A percentile compares a stretch with the other conserved stretches of the same genome.
Conservation (phyloP, 2,888 invertebrate genomes). For the Thecophora atra region DNA sequence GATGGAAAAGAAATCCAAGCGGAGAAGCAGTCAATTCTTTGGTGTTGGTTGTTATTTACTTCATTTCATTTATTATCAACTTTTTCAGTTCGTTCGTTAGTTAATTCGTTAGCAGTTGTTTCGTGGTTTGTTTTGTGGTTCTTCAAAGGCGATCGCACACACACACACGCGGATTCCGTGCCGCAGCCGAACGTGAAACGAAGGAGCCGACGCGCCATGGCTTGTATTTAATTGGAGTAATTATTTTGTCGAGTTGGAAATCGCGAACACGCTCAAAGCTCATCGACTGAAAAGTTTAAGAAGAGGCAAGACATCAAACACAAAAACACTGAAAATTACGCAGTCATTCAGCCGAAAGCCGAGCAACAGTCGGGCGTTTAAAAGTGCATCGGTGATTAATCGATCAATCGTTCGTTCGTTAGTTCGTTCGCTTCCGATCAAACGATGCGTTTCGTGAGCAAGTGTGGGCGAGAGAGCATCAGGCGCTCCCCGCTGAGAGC, state of each 20-base stretch:
- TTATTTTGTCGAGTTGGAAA: constrained; percentile 51
- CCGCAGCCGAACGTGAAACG: constrained; percentile 1
- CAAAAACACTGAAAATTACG: constrained; percentile 11
- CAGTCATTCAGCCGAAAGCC: neutral
- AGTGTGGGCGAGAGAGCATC: constrained; percentile 21
- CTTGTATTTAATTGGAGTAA: constrained; percentile 60
- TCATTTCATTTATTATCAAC: neutral
- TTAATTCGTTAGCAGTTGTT: too few species aligned
- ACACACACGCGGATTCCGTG: constrained; percentile 21
- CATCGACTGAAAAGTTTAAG: constrained; percentile 6
- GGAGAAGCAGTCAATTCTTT: neutral
- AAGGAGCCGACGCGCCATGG: constrained; percentile 22
- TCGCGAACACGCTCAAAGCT: neutral
- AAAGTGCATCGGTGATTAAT: constrained; percentile 56
- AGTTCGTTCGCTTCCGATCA: too few species aligned
- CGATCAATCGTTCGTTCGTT: constrained; percentile 42
- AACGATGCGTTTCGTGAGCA: neutral
- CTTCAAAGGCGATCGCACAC: neutral
- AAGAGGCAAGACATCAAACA: constrained; percentile 14
- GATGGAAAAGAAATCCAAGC: constrained; percentile 10
- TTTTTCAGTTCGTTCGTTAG: too few species aligned
- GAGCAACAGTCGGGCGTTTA: constrained; percentile 37
- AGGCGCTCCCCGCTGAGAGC: constrained; percentile 12
- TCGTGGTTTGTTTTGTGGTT: too few species aligned
- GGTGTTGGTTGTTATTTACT: neutral